Percentiles rank a stretch among this genome's conserved stretches.
Evolutionary conservation across 2,113 vertebrate species (phyloP).

Genomic region (Sinocyclocheilus maitianheensis): DNA sequence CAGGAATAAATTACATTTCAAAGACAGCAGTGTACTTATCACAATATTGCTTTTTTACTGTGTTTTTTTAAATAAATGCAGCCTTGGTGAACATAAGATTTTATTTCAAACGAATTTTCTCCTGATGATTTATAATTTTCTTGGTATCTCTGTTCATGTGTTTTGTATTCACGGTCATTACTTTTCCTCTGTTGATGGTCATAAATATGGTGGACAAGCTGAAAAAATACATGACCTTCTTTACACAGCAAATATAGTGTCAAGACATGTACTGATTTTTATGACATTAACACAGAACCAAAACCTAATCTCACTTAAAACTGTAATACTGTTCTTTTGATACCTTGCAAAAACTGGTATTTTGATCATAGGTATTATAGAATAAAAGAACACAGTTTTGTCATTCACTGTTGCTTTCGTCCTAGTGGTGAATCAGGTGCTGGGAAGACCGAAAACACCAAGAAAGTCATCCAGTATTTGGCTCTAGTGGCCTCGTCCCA

Average conservation of each 20-base stretch:
- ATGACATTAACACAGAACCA: not conserved
- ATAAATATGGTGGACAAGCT: not conserved
- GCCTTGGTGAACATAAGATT: not conserved
- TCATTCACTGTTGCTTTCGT: not conserved
- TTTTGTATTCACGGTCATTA: not conserved
- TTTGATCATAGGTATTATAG: not conserved
- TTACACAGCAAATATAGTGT: not conserved
- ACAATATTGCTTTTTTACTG: not conserved
- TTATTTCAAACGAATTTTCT: not conserved
- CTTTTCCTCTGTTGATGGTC: not conserved
- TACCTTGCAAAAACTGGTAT: not conserved
- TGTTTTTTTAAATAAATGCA: not conserved
- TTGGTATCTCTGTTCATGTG: not conserved
- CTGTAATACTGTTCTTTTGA: not conserved
- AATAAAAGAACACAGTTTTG: not conserved
- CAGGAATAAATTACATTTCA: no score
- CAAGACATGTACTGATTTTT: not conserved
- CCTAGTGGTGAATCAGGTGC: slow-evolving; percentile 95
- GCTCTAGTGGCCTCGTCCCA: slow-evolving; percentile 92
- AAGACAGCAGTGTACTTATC: not conserved
- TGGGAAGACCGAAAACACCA: slow-evolving; percentile 97
- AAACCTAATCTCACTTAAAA: not conserved
- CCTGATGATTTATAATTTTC: not conserved
- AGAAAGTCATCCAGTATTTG: slow-evolving; percentile 98
- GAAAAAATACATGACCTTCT: not conserved